Evolutionary conservation across 2,888 invertebrate genomes (phyloP), one percentile per base, ranked within the genome.

Genomic region (Sesamia inferens): DNA sequence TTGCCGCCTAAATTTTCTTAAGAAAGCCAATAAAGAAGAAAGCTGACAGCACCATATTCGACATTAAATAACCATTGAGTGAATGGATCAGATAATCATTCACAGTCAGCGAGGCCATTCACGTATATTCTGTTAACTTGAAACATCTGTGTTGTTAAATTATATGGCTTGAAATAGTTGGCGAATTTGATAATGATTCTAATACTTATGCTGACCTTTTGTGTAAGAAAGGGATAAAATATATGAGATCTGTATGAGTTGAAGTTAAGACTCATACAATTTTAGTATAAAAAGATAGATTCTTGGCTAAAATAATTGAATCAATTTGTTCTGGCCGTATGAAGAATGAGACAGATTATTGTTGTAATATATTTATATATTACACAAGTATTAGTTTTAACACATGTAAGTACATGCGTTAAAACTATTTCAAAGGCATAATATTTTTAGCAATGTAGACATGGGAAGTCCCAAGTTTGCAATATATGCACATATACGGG

Each of bases 31-130:
- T 89, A 89, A 90, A 90, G 87, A 92, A 88, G 92, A 92, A 92
- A 92, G 92, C 88, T 88, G 87, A 81, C 79, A 79, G 85, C 85
- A 81, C 88, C 87, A 87, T 88, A 88, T 88, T 86, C 80, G 83
- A 87, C 69, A 85, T 85, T 86, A 83, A 84, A 85, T 86, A 87
- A 83, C 69, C 74, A 83, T 79, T 79, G 74, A 84, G 85, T 79
- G 85, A 87, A 82, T 82, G 86, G 75, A 73, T 80, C 73, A 71
- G 80, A 81, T 80, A 79, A 81, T 85, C 86, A 88, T 90, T 89
- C 88, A 31, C 31, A 89, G 90, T 90, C 88, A 88, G 74, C 76
- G 88, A 90, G 93, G 92, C 93, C 92, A 85, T 92, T 93, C 91
- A 93, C 92, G 86, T 81, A 86, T 85, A 79, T 87, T 86, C 77